Percentiles rank a stretch among this genome's conserved stretches.
Evolutionary conservation across 2,797 vertebrate species (phyloP).

Genomic region (Trachurus trachurus): DNA sequence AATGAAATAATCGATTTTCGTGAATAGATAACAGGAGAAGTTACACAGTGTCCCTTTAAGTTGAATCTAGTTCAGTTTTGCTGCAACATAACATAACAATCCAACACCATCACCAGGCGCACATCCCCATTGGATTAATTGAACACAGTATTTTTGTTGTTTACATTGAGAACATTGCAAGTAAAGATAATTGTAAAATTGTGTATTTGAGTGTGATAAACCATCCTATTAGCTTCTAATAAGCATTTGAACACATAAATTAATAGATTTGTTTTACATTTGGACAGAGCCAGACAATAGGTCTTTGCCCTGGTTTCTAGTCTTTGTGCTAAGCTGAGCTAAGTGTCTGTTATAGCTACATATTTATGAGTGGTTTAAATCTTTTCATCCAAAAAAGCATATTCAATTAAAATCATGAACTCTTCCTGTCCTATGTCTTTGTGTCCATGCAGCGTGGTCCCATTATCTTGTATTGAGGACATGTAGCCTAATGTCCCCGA

Average conservation of each 20-base stretch:
- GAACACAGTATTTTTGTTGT: neutral
- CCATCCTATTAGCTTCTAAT: neutral
- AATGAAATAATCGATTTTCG: too few species aligned
- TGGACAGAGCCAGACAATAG: neutral
- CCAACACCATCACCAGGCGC: neutral
- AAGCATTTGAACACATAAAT: neutral
- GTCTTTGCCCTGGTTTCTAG: neutral
- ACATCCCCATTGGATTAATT: neutral
- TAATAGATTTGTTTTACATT: neutral
- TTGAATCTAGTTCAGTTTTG: neutral
- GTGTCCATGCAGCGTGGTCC: neutral
- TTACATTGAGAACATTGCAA: neutral
- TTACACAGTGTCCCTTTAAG: too few species aligned
- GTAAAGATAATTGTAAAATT: neutral
- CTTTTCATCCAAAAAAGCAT: neutral
- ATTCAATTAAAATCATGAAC: neutral
- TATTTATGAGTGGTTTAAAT: neutral
- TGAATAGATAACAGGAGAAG: too few species aligned
- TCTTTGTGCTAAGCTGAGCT: neutral
- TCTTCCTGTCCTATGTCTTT: neutral
- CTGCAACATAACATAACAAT: neutral
- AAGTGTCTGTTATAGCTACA: neutral
- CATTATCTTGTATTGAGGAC: constrained; percentile 18
- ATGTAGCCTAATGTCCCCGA: neutral
- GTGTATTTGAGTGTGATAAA: neutral